Base-by-base conservation (phyloP, 2,888 invertebrate genomes). In the Falcaria lacertinaria region DNA sequence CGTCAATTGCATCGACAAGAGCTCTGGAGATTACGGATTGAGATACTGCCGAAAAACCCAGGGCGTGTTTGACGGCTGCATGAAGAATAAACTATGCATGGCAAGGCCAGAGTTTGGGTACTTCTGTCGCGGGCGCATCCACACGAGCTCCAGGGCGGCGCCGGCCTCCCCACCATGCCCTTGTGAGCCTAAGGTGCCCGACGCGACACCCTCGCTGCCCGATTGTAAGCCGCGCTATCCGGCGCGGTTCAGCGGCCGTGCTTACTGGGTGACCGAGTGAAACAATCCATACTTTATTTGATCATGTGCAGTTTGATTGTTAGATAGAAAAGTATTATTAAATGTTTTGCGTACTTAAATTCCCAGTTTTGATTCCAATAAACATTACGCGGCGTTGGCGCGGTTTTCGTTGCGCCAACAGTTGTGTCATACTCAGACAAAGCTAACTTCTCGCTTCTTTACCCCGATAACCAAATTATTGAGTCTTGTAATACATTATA, bases 71-170 rank as follows among this genome's bases (percentile, higher is more conserved):
- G 97, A 98, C 73, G 90, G 93, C 47, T 98, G 98, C 69, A 92
- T 97, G 77, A 74, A 92, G 41, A 93, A 95, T 34, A 96, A 95
- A 58, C 59, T 97, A 56, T 90, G 92, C 13, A 85, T 97, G 41
- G 91, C 93, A 38, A 91, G 97, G 45, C 96, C 97, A 1, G 90
- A 92, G 1, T 94, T 91, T 57, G 97, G 97, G 36, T 96, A 98
- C 72, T 97, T 94, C 76, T 91, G 93, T 43, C 92, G 95, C 53
- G 92, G 93, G 0, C 90, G 91, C 44, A 79, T 94, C 25, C 94
- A 94, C 56, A 80, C 89, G 38, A 83, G 90, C 5, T 54, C 53
- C 74, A 91, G 80, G 47, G 90, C 92, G 7, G 88, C 91, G 44
- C 94, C 94, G 11, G 76, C 85, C 39, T 74, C 85, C 2, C 91